Evolutionary conservation across 2,797 vertebrate species (phyloP), one percentile per base, ranked within the genome.

Genomic region (Babyrousa celebensis): DNA sequence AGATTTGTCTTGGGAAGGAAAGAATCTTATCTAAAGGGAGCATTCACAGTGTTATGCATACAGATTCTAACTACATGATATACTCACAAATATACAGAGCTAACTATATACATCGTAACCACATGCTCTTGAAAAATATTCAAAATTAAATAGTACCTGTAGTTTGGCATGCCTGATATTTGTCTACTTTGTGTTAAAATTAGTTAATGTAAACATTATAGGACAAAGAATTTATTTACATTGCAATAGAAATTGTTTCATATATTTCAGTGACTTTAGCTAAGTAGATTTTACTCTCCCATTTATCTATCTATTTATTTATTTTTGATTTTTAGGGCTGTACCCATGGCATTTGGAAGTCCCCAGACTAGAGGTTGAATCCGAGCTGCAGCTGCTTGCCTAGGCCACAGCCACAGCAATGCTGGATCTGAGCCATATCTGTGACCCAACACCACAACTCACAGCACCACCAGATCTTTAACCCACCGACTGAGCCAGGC

Each of bases 231-330:
- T 40, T 52, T 78, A n/a, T 40, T 78, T 82, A 70, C 29, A 78
- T 83, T 15, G 5, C 25, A 43, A 40, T 67, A 92, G 18, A 56
- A 91, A 63, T 40, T 58, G 78, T 83, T 62, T 43, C 11, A 72
- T 71, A 12, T 74, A 54, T 86, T 91, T 95, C 79, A 80, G 8
- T 77, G 18, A 82, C 29, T 85, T 94, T 88, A 74, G n/a, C 27
- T 86, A 71, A 32, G 32, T 58, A 80, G 43, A 7, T 48, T 48
- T 48, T 48, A 48, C 43, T 48, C 43, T 48, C 43, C 43, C 9
- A 48, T 48, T 48, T 48, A 48, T 48, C 43, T 48, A 48, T 48
- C 9, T 48, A 48, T 48, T 48, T 48, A 48, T 48, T 48, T 48
- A 48, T 48, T 48, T 48, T 48, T 48, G 43, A 48, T 48, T 48